Conservation (phyloP, 2,113 vertebrate species). For the Struthio camelus region DNA sequence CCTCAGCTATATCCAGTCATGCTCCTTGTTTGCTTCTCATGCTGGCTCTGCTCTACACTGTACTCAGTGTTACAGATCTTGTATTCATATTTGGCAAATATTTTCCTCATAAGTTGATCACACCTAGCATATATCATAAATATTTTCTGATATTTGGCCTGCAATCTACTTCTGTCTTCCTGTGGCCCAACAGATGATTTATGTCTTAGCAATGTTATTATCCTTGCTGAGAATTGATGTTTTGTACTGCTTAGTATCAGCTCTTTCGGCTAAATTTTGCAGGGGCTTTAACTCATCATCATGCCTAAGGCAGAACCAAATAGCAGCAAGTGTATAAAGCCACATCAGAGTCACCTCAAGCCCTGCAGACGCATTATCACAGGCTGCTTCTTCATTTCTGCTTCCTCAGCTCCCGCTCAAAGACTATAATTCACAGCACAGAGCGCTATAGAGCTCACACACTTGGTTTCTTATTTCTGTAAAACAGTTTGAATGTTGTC, state of each 20-base stretch:
- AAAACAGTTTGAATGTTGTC: not conserved
- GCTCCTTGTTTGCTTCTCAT: rapidly evolving
- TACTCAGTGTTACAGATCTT: not conserved
- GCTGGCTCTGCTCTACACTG: not conserved
- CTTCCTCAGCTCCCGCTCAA: not conserved
- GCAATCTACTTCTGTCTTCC: slow-evolving; percentile 29
- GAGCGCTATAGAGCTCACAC: not conserved
- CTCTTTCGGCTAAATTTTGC: not conserved
- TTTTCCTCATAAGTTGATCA: slow-evolving; percentile 1
- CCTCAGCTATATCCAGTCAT: not conserved
- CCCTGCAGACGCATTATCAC: rapidly evolving
- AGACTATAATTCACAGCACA: not conserved
- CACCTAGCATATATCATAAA: not conserved
- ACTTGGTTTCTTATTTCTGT: not conserved
- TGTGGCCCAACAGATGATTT: slow-evolving; percentile 14
- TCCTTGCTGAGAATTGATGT: slow-evolving; percentile 2
- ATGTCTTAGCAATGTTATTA: not conserved
- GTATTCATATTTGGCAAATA: not conserved
- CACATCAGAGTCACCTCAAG: not conserved
- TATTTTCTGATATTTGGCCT: not conserved
- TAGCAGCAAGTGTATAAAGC: not conserved
- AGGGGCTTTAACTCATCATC: not conserved
- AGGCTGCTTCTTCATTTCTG: rapidly evolving
- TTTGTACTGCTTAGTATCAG: not conserved
- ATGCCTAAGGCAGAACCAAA: not conserved